Evolutionary conservation across 2,797 vertebrate species (phyloP).

Genomic region (Takifugu rubripes): DNA sequence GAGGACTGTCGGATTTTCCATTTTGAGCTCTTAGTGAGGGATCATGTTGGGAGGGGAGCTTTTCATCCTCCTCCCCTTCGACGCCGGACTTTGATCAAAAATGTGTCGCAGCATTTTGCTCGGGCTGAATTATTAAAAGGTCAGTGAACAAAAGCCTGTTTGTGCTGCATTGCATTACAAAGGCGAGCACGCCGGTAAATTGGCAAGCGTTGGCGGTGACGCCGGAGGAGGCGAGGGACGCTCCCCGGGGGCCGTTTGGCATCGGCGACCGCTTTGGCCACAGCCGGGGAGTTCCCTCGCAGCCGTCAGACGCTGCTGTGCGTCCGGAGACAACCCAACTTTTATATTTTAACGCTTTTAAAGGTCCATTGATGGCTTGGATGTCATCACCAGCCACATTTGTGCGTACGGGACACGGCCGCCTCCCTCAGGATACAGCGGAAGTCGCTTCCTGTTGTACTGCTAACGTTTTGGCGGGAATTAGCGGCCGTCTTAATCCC

Average conservation of each 20-base stretch:
- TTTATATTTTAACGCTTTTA: too few relatives aligned
- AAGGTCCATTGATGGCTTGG: too few relatives aligned
- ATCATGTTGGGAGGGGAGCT: conserved; percentile 33
- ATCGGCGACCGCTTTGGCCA: conserved; percentile 62
- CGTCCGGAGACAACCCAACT: too few relatives aligned
- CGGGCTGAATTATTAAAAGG: conserved; percentile 74
- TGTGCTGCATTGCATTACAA: conserved; percentile 67
- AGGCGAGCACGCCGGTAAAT: conserved; percentile 68
- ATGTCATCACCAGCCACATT: too few relatives aligned
- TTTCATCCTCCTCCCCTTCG: conserved; percentile 65
- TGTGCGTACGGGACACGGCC: too few relatives aligned
- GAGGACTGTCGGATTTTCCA: conserved; percentile 37
- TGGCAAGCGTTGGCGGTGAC: conserved; percentile 63
- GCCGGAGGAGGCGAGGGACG: conserved; percentile 59
- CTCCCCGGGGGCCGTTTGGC: conserved; percentile 62
- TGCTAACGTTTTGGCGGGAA: too few relatives aligned
- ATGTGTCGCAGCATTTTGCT: conserved; percentile 71
- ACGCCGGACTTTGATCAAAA: conserved; percentile 71
- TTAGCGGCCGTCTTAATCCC: too few relatives aligned
- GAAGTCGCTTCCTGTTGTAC: too few relatives aligned
- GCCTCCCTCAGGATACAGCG: too few relatives aligned
- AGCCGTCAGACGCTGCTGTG: too few relatives aligned
- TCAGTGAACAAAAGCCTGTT: conserved; percentile 71
- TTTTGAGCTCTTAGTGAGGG: conserved; percentile 28
- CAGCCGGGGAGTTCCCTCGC: conserved; percentile 48